A percentile compares a stretch with the other conserved stretches of the same genome.
Conservation (phyloP, 2,113 vertebrate species). For the Embiotoca jacksoni region DNA sequence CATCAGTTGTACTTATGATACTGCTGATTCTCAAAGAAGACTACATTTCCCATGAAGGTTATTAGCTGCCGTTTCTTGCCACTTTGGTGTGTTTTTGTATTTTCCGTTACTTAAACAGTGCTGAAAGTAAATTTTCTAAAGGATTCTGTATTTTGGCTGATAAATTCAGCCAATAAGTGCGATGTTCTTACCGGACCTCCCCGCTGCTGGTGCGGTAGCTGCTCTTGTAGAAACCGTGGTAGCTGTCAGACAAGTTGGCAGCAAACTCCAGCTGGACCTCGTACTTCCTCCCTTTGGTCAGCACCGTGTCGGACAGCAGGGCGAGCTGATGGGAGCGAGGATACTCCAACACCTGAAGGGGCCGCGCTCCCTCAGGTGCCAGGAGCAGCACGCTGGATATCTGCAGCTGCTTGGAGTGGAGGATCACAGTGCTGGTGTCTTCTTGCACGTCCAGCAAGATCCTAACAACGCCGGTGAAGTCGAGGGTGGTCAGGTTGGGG, state of each 20-base stretch:
- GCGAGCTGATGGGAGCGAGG: constrained; percentile 86
- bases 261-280: constrained; percentile 83
- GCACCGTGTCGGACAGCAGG: constrained; percentile 74
- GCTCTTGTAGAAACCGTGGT: constrained; percentile 93
- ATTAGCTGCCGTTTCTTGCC: no score
- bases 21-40: no score
- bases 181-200: constrained; percentile 84
- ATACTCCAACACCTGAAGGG: constrained; percentile 83
- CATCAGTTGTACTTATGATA: no score
- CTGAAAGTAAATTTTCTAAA: no score
- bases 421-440: constrained; percentile 83
- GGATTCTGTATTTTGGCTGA: no score
- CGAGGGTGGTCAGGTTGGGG: constrained; percentile 88
- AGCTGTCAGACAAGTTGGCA: constrained; percentile 88
- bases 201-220: constrained; percentile 88
- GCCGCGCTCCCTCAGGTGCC: constrained; percentile 47
- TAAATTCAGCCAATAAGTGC: not conserved
- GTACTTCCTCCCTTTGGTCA: constrained; percentile 82
- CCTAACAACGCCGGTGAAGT: constrained; percentile 83
- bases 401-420: constrained; percentile 87
- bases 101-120: no score
- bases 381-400: constrained; percentile 79
- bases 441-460: constrained; percentile 82
- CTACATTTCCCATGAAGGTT: no score
- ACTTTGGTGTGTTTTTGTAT: no score